phyloP scores from a whole-genome alignment of 2,888 invertebrate species.

The Drosophila birchii region DNA sequence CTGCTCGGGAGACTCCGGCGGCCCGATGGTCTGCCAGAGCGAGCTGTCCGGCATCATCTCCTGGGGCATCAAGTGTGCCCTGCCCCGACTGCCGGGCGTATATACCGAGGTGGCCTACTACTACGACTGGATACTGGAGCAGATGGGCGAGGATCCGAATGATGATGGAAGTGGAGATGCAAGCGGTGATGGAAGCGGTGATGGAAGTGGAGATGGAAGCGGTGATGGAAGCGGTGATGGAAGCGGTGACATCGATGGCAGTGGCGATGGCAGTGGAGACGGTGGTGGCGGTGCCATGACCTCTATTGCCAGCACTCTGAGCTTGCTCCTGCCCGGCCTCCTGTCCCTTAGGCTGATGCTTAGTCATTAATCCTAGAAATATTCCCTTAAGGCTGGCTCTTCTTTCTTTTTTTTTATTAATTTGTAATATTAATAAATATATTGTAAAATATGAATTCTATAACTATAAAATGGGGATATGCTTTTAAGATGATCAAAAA shows the following conservation, averaged over 20 bases:
- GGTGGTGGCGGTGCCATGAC: constrained; percentile 54
- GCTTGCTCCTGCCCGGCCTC: constrained; percentile 48
- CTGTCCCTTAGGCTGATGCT: constrained; percentile 34
- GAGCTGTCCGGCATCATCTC: constrained; percentile 92
- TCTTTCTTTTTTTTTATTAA: background rate
- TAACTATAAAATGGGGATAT: background rate
- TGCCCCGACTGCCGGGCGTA: constrained; percentile 90
- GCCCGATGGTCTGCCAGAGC: constrained; percentile 88
- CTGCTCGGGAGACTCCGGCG: constrained; percentile 94
- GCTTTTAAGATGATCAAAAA: background rate
- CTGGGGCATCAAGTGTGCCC: constrained; percentile 92
- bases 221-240: constrained; percentile 28
- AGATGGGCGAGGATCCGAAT: constrained; percentile 29
- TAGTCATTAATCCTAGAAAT: background rate
- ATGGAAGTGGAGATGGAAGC: constrained; percentile 16
- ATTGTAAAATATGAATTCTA: background rate
- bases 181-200: constrained; percentile 9
- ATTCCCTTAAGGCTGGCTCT: background rate
- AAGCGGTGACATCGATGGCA: constrained; percentile 32
- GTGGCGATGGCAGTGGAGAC: background rate
- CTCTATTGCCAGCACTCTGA: constrained; percentile 39
- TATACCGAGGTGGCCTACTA: constrained; percentile 88
- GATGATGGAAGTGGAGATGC: constrained; percentile 14
- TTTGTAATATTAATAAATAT: background rate
- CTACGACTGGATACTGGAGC: constrained; percentile 66